Evolutionary conservation across 2,888 invertebrate species (phyloP).

Genomic region (Coleophora flavipennella): DNA sequence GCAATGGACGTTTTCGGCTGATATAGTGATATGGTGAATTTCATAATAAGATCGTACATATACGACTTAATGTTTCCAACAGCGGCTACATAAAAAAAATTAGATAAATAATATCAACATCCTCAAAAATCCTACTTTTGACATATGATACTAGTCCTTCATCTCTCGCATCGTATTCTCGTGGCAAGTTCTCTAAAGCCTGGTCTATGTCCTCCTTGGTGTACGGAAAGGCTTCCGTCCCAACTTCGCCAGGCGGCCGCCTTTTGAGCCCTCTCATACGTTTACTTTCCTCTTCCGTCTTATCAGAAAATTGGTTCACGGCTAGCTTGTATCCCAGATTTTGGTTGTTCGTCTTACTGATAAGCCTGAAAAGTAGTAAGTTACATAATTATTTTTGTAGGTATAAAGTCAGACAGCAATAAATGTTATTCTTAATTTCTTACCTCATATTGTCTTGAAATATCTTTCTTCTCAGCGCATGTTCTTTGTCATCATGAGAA

Average conservation of each 20-base stretch:
- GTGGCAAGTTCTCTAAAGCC: constrained; percentile 26
- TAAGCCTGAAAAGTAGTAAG: constrained; percentile 22
- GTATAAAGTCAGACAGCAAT: not conserved
- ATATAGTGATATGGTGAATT: too few relatives aligned
- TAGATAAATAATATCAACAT: not conserved
- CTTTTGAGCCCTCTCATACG: constrained; percentile 29
- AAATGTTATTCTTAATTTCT: not conserved
- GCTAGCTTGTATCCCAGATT: constrained; percentile 39
- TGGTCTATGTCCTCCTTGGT: constrained; percentile 20
- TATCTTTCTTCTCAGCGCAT: constrained; percentile 27
- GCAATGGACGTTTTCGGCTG: too few relatives aligned
- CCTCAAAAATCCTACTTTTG: constrained; percentile 23
- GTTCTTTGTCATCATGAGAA: constrained; percentile 24
- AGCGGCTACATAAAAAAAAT: constrained; percentile 28
- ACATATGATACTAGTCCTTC: constrained; percentile 37
- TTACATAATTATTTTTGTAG: too few relatives aligned
- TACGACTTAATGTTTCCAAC: constrained; percentile 33
- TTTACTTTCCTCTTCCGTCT: constrained; percentile 37
- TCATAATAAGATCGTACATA: constrained; percentile 39
- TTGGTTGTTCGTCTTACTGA: constrained; percentile 29
- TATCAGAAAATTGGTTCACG: constrained; percentile 47
- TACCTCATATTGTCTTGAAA: constrained; percentile 32
- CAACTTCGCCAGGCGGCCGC: constrained; percentile 28
- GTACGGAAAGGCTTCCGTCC: constrained; percentile 45
- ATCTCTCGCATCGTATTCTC: constrained; percentile 37